Base-by-base conservation (phyloP, 2,113 vertebrate genomes). In the Gopherus flavomarginatus region DNA sequence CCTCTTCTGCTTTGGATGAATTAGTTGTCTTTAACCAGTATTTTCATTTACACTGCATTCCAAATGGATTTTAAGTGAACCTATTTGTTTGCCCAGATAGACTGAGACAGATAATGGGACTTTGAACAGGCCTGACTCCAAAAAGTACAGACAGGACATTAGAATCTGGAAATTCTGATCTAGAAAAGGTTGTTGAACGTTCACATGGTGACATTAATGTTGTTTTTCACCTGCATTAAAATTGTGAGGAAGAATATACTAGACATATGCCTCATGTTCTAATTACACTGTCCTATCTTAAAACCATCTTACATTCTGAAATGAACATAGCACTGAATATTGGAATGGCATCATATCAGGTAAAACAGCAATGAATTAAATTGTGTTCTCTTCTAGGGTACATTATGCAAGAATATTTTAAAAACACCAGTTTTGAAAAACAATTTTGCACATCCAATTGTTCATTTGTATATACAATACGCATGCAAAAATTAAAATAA, bases 401-500 rank as follows among this genome's bases (percentile, higher is more conserved):
- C 65, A 56, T 75, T 52, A 54, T 59, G 84, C 59, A 85, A 93
- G 38, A 52, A 81, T 6, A 1, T 42, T 5, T 77, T 90, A 59
- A 3, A 8, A 89, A 83, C 44, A 69, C 1, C 62, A 83, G 75
- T 44, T 93, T 69, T 96, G 87, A 82, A 93, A 87, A 95, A 90
- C 0, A 0, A 65, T n/a, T 75, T 77, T 85, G 50, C 49, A 83
- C 38, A 80, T 88, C 84, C 38, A 44, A 88, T 81, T 44, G 65
- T n/a, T 87, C 72, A 26, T 65, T 65, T 75, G 56, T 44, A 29
- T 0, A 0, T 19, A 59, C 0, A 2, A 65, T 24, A 85, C 0
- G 0, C 69, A 87, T 0, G 3, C 0, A 4, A 88, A 8, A 3
- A 49, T 44, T 85, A 0, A 0, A 85, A 56, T 0, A 3, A 50